Conservation (phyloP, 2,113 vertebrate genomes). For the Channa argus region DNA sequence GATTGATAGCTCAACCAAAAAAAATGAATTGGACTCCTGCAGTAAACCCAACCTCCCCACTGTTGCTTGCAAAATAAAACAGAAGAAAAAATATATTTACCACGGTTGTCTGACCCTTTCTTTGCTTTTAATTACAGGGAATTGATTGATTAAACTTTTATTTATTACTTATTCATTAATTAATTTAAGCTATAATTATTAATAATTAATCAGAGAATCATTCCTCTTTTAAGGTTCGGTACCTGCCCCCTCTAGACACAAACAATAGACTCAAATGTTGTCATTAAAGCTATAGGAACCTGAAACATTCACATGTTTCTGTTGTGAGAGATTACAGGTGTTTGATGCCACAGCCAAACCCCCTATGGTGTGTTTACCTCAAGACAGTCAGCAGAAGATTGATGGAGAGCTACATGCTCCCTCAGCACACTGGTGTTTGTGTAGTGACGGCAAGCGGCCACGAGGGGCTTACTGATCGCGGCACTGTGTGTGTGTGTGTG, state of each 20-base stretch:
- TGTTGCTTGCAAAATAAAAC: conserved; percentile 29
- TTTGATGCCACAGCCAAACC: conserved; percentile 68
- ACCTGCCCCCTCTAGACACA: conserved; percentile 4
- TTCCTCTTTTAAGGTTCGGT: not conserved
- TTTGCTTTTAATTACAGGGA: conserved; percentile 6
- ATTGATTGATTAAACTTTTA: not conserved
- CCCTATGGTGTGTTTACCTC: conserved; percentile 67
- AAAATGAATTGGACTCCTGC: conserved; percentile 28
- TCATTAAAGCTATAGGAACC: conserved; percentile 11
- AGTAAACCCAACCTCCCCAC: conserved; percentile 35
- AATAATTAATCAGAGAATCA: conserved; percentile 12
- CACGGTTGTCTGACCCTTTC: conserved; percentile 6
- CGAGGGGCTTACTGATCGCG: conserved; percentile 75
- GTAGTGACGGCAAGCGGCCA: conserved; percentile 73
- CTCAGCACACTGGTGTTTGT: conserved; percentile 44
- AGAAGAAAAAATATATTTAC: conserved; percentile 7
- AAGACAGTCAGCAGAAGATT: conserved; percentile 73
- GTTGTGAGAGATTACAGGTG: conserved; percentile 56
- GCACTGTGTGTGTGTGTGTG: conserved; percentile 12
- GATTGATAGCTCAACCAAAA: conserved; percentile 60
- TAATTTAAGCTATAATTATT: conserved; percentile 8
- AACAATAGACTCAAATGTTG: conserved; percentile 1
- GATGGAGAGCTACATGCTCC: conserved; percentile 56
- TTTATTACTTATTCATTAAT: not conserved
- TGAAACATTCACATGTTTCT: conserved; percentile 30